Conservation (phyloP, 2,797 vertebrate genomes). For the Tenualosa ilisha region DNA sequence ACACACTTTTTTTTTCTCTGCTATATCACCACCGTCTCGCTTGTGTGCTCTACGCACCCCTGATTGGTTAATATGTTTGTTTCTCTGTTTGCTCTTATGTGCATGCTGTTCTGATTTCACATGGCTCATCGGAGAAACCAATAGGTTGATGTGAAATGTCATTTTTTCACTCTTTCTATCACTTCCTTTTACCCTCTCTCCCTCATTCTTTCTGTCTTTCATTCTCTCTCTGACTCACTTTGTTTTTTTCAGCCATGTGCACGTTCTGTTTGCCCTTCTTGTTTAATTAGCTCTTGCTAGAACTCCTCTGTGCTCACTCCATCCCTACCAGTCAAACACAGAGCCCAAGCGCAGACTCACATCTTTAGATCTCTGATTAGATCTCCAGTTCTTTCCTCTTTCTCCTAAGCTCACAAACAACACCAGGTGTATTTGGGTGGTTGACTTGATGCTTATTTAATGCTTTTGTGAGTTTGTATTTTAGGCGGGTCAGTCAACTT, state of each 20-base stretch:
- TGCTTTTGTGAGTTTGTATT: slow-evolving; percentile 31
- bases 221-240: not conserved
- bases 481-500: not conserved
- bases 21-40: not conserved
- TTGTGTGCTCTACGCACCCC: not conserved
- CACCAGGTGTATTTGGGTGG: not conserved
- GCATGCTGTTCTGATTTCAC: not conserved
- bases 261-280: not conserved
- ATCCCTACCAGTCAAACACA: not conserved
- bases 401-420: not conserved
- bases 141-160: not conserved
- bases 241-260: not conserved
- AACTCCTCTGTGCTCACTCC: not conserved
- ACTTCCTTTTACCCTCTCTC: not conserved
- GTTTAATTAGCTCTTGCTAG: not conserved
- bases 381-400: not conserved
- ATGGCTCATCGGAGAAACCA: not conserved
- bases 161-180: not conserved
- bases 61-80: not conserved
- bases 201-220: not conserved
- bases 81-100: not conserved
- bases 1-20: not conserved
- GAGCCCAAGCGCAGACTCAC: not conserved
- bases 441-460: slow-evolving; percentile 20
- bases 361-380: not conserved